Percentiles rank a stretch among this genome's conserved stretches.
Evolutionary conservation across 2,888 invertebrate species (phyloP).

Genomic region (Branchipolynoe longqiensis): DNA sequence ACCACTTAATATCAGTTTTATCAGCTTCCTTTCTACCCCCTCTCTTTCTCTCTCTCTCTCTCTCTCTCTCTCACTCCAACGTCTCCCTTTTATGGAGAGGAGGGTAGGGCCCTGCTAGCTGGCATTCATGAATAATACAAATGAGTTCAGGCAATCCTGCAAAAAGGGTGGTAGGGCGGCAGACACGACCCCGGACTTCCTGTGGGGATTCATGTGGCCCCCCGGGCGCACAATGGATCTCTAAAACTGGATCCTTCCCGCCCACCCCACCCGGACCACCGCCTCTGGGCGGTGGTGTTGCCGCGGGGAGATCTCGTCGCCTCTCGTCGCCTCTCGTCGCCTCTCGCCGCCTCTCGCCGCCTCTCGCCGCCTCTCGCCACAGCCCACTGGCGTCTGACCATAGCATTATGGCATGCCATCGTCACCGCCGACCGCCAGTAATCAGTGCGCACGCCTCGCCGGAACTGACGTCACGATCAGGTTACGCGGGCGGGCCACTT

Average conservation of each 20-base stretch:
- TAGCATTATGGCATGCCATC: slow-evolving; percentile 34
- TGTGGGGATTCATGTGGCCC: slow-evolving; percentile 35
- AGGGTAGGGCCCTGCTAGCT: too few species aligned
- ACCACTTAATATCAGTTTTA: too few species aligned
- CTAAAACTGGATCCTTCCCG: too few species aligned
- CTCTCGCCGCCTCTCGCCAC: too few species aligned
- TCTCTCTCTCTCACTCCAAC: too few species aligned
- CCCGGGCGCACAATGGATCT: too few species aligned
- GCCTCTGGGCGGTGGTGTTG: neutral
- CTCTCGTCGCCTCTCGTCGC: too few species aligned
- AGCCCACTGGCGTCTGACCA: slow-evolving; percentile 6
- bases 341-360: too few species aligned
- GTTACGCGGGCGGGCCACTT: slow-evolving; percentile 34
- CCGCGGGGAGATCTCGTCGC: too few species aligned
- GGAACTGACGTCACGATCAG: slow-evolving; percentile 52
- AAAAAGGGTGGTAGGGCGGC: neutral
- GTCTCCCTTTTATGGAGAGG: too few species aligned
- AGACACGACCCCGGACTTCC: slow-evolving; percentile 12
- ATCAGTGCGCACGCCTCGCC: slow-evolving; percentile 46
- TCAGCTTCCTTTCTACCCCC: too few species aligned
- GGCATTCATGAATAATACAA: slow-evolving; percentile 25
- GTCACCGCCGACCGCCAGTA: slow-evolving; percentile 34
- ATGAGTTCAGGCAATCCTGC: slow-evolving; percentile 12
- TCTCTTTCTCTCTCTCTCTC: too few species aligned
- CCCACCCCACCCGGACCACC: neutral